phyloP scores from a whole-genome alignment of 2,113 vertebrate genomes.

The Corythaeola cristata region DNA sequence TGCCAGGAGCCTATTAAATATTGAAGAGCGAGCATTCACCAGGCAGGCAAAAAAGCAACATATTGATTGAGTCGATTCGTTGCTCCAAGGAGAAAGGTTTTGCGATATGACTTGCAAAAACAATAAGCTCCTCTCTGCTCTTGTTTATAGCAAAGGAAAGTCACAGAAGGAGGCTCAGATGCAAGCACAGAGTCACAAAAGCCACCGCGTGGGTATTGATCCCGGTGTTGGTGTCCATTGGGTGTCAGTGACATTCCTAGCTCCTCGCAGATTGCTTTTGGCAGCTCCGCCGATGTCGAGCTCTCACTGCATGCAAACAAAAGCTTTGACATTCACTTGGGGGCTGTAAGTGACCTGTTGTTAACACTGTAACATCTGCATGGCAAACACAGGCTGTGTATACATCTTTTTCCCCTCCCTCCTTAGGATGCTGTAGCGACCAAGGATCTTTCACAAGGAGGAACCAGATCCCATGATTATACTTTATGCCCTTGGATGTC shows the following conservation, averaged over 20 bases:
- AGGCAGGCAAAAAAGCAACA: neutral
- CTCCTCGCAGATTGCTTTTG: conserved; percentile 12
- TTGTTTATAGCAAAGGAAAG: neutral
- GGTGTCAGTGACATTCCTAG: neutral
- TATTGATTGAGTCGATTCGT: conserved; percentile 22
- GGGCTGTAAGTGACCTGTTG: conserved; percentile 20
- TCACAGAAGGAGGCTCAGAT: neutral
- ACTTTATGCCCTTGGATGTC: neutral
- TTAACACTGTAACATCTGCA: neutral
- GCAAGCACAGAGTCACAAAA: accelerated
- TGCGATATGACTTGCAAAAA: neutral
- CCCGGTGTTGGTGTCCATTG: neutral
- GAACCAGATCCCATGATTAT: neutral
- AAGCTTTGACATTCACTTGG: conserved; percentile 29
- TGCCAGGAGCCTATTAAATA: conserved; percentile 54
- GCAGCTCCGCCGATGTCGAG: conserved; percentile 36
- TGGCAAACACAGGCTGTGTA: neutral
- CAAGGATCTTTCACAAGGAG: neutral
- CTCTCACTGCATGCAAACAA: conserved; percentile 38
- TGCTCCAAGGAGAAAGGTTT: neutral
- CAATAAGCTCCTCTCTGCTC: neutral
- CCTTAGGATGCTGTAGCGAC: neutral
- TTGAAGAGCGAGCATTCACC: conserved; percentile 21
- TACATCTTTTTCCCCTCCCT: neutral
- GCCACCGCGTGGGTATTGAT: neutral